These are phyloP conservation scores for Aleiodes testaceus DNA, from an alignment of 2,888 invertebrate species.

Conservation along the genomic window DNA sequence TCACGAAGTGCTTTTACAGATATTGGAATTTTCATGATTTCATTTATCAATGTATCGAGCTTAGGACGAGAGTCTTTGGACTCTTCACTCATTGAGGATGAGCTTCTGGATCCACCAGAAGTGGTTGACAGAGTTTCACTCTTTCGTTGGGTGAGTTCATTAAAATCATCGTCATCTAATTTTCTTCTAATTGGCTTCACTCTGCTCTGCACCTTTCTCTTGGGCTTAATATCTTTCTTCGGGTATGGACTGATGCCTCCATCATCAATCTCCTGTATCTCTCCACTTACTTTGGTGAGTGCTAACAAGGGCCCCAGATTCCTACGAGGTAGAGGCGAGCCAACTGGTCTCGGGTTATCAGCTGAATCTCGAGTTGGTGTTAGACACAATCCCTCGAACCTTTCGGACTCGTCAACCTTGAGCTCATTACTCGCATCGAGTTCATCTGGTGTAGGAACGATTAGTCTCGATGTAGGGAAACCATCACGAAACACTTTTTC, in stretches of 20 bases:
- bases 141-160: constrained; percentile 36
- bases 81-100: no score
- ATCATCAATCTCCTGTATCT: constrained; percentile 44
- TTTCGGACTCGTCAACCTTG: neutral
- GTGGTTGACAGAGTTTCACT: no score
- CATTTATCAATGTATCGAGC: neutral
- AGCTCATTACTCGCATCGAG: constrained; percentile 49
- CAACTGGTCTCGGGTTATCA: constrained; percentile 49
- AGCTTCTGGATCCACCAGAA: no score
- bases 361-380: constrained; percentile 52
- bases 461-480: constrained; percentile 40
- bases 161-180: constrained; percentile 38
- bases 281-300: constrained; percentile 54
- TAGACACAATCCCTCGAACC: constrained; percentile 42
- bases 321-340: constrained; percentile 40
- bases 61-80: neutral
- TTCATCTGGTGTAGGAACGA: constrained; percentile 29
- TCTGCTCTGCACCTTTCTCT: constrained; percentile 23
- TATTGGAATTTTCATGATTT: neutral
- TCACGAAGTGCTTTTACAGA: neutral
- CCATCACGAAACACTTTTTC: constrained; percentile 44
- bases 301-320: constrained; percentile 57
- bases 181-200: constrained; percentile 42
- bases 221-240: constrained; percentile 25
- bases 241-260: neutral